A percentile compares a stretch with the other conserved stretches of the same genome.
phyloP scores from a whole-genome alignment of 2,888 invertebrate species.

The Synergus itoensis region DNA sequence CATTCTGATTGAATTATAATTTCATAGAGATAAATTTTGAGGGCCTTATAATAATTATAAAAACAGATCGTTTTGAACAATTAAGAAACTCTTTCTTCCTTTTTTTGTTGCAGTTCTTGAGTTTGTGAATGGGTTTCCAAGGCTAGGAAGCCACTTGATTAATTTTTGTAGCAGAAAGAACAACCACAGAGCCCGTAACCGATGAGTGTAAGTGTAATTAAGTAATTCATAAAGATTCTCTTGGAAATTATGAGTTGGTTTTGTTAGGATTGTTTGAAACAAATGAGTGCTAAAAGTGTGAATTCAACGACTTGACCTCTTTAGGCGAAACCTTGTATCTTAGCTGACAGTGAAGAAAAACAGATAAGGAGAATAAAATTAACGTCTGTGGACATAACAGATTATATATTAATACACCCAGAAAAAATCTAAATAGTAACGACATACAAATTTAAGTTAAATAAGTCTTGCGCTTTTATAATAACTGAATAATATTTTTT shows the following conservation, averaged over 20 bases:
- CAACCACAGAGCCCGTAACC: conserved; percentile 66
- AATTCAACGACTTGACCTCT: conserved; percentile 26
- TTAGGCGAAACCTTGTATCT: neutral
- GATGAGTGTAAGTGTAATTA: conserved; percentile 69
- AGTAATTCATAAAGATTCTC: neutral
- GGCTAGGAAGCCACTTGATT: conserved; percentile 56
- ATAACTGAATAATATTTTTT: neutral
- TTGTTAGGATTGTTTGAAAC: neutral
- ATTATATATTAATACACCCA: neutral
- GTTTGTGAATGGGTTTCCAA: conserved; percentile 59
- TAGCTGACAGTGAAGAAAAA: neutral
- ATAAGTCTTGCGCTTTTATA: neutral
- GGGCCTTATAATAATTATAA: no score
- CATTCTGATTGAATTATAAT: no score
- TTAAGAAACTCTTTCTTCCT: neutral
- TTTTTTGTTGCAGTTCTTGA: conserved; percentile 40
- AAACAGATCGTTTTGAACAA: neutral
- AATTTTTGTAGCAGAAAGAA: conserved; percentile 52
- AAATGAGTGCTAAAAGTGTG: neutral
- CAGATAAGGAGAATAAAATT: neutral
- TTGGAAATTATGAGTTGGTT: neutral
- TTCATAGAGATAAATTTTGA: no score
- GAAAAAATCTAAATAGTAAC: no score
- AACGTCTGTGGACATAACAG: neutral
- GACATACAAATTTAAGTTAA: neutral